Conservation (phyloP, 2,113 vertebrate species). For the Carettochelys insculpta region DNA sequence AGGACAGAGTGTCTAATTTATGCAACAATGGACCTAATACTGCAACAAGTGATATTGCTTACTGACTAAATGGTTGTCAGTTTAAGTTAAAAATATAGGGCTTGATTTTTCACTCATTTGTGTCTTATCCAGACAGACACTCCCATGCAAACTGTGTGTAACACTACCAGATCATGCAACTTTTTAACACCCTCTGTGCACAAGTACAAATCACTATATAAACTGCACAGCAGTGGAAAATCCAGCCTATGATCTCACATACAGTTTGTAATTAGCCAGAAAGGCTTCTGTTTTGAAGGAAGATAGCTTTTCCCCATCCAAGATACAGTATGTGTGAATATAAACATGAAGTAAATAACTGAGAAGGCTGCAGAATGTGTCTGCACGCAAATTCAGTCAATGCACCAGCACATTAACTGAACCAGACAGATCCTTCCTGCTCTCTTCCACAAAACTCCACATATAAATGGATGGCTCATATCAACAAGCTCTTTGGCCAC, state of each 20-base stretch:
- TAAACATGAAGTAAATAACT: neutral
- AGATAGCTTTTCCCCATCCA: neutral
- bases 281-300: neutral
- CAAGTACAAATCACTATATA: neutral
- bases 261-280: neutral
- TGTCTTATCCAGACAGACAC: neutral
- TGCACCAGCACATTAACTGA: neutral
- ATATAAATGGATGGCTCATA: neutral
- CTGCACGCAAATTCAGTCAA: neutral
- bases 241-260: neutral
- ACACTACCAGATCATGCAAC: neutral
- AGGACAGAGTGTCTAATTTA: neutral
- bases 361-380: neutral
- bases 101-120: neutral
- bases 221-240: neutral
- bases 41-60: neutral
- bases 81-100: neutral
- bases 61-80: neutral
- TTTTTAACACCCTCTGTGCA: neutral
- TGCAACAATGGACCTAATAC: neutral
- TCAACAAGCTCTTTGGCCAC: conserved; percentile 43
- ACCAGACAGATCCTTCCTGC: neutral
- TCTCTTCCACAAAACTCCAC: neutral
- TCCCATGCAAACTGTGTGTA: neutral
- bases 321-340: neutral